phyloP scores from a whole-genome alignment of 2,113 vertebrate species.

The Furnarius figulus region DNA sequence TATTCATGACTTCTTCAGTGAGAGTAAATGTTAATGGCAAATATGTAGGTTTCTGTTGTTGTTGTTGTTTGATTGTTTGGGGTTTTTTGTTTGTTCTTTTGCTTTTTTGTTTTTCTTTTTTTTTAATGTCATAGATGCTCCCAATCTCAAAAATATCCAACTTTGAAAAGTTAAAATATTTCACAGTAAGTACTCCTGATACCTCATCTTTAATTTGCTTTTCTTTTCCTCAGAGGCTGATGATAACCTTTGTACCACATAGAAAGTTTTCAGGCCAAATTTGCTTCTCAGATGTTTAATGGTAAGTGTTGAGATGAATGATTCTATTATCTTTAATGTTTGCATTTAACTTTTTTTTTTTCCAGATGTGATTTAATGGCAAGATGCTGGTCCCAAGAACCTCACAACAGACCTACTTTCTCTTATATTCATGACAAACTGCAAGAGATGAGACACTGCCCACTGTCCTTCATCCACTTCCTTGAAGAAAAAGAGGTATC shows the following conservation, averaged over 20 bases:
- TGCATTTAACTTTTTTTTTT: neutral
- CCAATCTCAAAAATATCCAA: neutral
- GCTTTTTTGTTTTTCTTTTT: neutral
- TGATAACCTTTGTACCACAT: neutral
- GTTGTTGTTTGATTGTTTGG: neutral
- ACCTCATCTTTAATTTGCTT: neutral
- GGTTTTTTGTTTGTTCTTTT: no score
- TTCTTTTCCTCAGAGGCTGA: neutral
- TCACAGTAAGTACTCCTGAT: neutral
- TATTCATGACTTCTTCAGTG: neutral
- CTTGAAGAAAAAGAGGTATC: neutral
- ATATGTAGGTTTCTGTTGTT: neutral
- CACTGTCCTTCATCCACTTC: neutral
- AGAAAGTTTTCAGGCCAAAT: neutral
- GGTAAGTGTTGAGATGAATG: neutral
- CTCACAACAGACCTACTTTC: slow-evolving; percentile 69
- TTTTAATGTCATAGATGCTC: neutral
- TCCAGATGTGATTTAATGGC: slow-evolving; percentile 70
- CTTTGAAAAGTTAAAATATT: neutral
- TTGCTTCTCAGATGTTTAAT: neutral
- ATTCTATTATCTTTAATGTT: neutral
- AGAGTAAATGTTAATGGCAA: neutral
- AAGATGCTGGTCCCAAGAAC: slow-evolving; percentile 74
- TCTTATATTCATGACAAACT: slow-evolving; percentile 62
- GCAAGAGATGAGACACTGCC: slow-evolving; percentile 60